These are phyloP conservation scores for Corythoichthys intestinalis DNA, from an alignment of 2,113 vertebrate species.

Conservation along the genomic window DNA sequence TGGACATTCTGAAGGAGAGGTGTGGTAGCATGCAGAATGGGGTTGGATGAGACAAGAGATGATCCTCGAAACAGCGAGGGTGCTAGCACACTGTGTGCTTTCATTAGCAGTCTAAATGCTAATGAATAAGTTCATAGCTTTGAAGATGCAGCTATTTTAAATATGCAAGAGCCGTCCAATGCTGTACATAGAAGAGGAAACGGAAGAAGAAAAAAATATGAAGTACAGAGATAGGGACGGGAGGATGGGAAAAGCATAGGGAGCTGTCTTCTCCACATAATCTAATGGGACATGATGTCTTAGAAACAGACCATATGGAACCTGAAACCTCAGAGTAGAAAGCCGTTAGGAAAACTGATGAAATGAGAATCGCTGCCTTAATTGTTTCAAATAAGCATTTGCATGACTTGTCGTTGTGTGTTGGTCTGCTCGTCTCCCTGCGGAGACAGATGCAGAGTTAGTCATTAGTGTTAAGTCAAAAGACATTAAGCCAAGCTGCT, in stretches of 20 bases:
- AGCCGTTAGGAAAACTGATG: constrained; percentile 36
- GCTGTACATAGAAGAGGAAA: constrained; percentile 12
- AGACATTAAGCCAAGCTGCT: constrained; percentile 65
- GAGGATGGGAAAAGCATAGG: constrained; percentile 16
- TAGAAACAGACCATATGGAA: constrained; percentile 15
- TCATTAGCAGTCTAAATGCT: constrained; percentile 74
- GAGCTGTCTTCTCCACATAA: background rate
- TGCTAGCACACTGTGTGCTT: constrained; percentile 56
- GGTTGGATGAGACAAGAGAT: constrained; percentile 26
- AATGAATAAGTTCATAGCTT: constrained; percentile 71
- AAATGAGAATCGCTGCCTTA: constrained; percentile 42
- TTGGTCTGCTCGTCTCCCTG: constrained; percentile 26
- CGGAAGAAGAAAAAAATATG: constrained; percentile 22
- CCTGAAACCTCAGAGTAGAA: constrained; percentile 22
- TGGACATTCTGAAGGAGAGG: constrained; percentile 16
- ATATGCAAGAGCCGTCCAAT: constrained; percentile 63
- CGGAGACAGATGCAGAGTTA: constrained; percentile 58
- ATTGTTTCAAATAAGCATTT: constrained; percentile 53
- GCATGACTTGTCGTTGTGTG: constrained; percentile 44
- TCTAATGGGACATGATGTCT: constrained; percentile 30
- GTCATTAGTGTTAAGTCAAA: constrained; percentile 65
- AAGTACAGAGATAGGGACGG: background rate
- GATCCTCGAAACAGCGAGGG: constrained; percentile 49
- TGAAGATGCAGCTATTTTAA: constrained; percentile 69
- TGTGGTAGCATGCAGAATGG: constrained; percentile 11